Conservation (phyloP, 2,888 invertebrate species). For the Cylindroiulus punctatus region DNA sequence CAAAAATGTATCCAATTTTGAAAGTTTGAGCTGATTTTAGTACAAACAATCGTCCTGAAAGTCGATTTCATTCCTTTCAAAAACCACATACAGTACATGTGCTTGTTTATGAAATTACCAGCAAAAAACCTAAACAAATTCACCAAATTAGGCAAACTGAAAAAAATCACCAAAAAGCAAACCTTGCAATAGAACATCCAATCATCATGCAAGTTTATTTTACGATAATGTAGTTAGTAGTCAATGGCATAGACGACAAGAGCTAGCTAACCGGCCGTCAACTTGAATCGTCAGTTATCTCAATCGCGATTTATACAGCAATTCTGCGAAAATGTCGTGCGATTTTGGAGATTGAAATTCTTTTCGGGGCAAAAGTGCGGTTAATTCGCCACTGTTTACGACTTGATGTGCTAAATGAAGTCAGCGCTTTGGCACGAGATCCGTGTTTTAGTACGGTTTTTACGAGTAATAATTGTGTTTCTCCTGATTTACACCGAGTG, state of each 20-base stretch:
- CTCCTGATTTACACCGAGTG: neutral
- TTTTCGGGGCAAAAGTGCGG: neutral
- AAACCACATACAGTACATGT: too few species aligned
- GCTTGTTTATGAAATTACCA: too few species aligned
- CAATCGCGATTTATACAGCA: neutral
- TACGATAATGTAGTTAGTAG: too few species aligned
- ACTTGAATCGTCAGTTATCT: neutral
- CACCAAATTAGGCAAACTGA: too few species aligned
- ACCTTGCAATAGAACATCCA: too few species aligned
- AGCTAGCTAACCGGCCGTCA: neutral
- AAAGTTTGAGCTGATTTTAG: too few species aligned
- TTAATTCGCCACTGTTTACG: conserved; percentile 1
- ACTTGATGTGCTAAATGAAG: neutral
- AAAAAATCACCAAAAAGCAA: too few species aligned
- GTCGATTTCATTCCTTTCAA: too few species aligned
- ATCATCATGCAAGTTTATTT: too few species aligned
- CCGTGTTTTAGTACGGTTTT: neutral
- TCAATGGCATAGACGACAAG: neutral
- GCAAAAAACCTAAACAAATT: too few species aligned
- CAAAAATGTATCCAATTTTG: too few species aligned
- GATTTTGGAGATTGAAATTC: neutral
- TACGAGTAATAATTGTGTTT: neutral
- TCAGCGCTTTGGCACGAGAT: neutral
- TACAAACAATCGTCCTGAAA: too few species aligned
- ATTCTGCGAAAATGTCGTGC: neutral